Evolutionary conservation across 2,797 vertebrate genomes (phyloP), one percentile per base, ranked within the genome.

Genomic region (Ptychadena robeensis): DNA sequence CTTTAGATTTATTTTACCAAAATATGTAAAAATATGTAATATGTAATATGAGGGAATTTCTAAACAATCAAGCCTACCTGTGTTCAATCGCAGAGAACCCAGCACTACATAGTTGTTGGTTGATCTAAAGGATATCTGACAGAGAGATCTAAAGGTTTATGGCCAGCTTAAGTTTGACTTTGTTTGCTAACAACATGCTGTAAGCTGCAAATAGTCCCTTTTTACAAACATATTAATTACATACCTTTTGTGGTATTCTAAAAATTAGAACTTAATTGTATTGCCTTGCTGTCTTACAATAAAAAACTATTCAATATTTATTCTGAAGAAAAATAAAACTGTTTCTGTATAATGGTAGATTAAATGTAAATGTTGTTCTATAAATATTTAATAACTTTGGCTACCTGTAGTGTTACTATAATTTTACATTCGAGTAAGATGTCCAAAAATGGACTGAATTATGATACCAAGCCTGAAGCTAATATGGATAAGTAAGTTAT

Each of bases 401-500:
- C 32, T 53, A 59, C 38, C 68, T 48, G 12, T 81, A 18, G 25
- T 35, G 67, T 48, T 66, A 38, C 67, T 67, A 59, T 81, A 14
- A 65, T 77, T 64, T 61, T n/a, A 63, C 44, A 44, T 44, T 18
- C 4, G 15, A 53, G 22, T 6, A 53, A 53, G 44, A 53, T 38
- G 34, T n/a, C 38, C n/a, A 22, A 53, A 78, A 25, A 37, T 67
- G 10, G n/a, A 53, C 48, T 28, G 53, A 73, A 82, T 82, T 82
- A 78, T 53, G 57, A 76, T 65, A 81, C 74, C 40, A 71, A 77
- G 81, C 74, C 74, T 53, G 40, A 15, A 75, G 67, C 81, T 44
- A 82, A 70, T 40, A 57, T 22, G 81, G 73, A 76, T 82, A 82
- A 76, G 80, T 76, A 82, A 82, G 81, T 44, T 65, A 78, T 82